Evolutionary conservation across 2,888 invertebrate species (phyloP), one percentile per base, ranked within the genome.

Genomic region (Gryllus longicercus): DNA sequence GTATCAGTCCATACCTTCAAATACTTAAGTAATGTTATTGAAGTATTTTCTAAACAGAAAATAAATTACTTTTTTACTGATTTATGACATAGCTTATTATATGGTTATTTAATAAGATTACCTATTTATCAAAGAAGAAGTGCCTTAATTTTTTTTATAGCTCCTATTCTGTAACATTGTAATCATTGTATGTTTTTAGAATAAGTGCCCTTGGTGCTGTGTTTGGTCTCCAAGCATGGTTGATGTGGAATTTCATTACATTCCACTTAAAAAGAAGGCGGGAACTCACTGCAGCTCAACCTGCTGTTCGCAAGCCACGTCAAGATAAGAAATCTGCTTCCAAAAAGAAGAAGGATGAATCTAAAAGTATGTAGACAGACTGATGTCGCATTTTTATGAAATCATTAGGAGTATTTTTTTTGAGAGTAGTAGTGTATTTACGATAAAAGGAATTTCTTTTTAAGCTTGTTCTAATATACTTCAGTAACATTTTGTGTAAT

Each of bases 241-340:
- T 97, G 86, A 93, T 97, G 88, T 97, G 94, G 90, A 93, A 95
- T 85, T 98, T 97, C 87, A 93, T 96, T 83, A 94, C 93, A 81
- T 95, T 96, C 88, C 95, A 97, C 85, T 90, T 97, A 84, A 92
- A 93, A 83, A 91, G 93, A 84, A 89, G 93, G 81, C 90, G 94
- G 80, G 94, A 95, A 85, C 86, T 87, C 78, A 85, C 86, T 50
- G 85, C 86, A 2, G 83, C 83, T 2, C 76, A 81, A 11, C 80
- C 83, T 50, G 81, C 84, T 50, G 85, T 85, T 12, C 86, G 86
- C 81, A 86, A 86, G 82, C 85, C 86, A 50, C 87, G 87, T 79
- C 86, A 85, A 38, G 81, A 83, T 83, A 91, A 91, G 84, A 92
- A 92, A 84, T 91, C 86, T 50, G 87, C 93, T 83, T 89, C 90